phyloP scores from a whole-genome alignment of 2,888 invertebrate species.

The Leptopterna dolabrata region DNA sequence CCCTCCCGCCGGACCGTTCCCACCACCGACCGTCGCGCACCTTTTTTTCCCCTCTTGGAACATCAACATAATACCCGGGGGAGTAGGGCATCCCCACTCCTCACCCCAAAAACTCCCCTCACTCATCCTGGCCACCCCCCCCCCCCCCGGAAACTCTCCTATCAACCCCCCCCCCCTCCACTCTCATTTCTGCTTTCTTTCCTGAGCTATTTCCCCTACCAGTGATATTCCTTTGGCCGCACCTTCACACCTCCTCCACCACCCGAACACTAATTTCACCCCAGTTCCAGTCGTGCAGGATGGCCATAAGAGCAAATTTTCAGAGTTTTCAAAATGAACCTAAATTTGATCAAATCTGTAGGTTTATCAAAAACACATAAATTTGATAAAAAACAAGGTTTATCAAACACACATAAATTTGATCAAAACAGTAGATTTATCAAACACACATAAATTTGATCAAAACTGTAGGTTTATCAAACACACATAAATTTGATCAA shows the following conservation, averaged over 20 bases:
- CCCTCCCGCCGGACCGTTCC: not conserved
- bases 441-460: too few relatives aligned
- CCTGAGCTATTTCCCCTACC: not conserved
- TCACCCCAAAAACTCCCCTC: not conserved
- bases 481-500: too few relatives aligned
- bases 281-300: too few relatives aligned
- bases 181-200: not conserved
- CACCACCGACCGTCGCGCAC: not conserved
- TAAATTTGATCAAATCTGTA: not conserved
- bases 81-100: slow-evolving; percentile 33
- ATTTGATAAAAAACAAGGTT: too few relatives aligned
- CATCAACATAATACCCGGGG: slow-evolving; percentile 41
- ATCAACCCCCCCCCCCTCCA: not conserved
- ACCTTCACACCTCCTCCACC: slow-evolving; percentile 9
- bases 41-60: not conserved
- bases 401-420: too few relatives aligned
- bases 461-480: too few relatives aligned
- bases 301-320: too few relatives aligned
- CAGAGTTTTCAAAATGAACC: not conserved
- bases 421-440: too few relatives aligned
- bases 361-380: not conserved
- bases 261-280: not conserved
- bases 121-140: not conserved
- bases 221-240: slow-evolving; percentile 23
- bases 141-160: not conserved